Evolutionary conservation across 2,888 invertebrate genomes (phyloP).

Genomic region (Apotomis betuletana): DNA sequence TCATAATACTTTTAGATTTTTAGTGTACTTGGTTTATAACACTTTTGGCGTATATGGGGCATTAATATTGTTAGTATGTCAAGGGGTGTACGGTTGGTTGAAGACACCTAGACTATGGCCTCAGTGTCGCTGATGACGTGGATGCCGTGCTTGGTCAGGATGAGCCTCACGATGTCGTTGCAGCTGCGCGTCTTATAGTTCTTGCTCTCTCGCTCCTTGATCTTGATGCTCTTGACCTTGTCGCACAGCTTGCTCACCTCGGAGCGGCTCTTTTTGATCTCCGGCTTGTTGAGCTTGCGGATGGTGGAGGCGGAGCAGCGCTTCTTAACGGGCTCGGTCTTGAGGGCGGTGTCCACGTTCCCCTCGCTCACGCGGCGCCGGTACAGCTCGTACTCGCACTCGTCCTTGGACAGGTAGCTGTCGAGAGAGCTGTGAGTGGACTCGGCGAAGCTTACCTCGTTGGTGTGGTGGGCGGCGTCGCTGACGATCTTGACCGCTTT

Average conservation of each 20-base stretch:
- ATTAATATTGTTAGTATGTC: too few relatives aligned
- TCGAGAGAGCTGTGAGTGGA: slow-evolving; percentile 77
- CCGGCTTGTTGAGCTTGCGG: slow-evolving; percentile 69
- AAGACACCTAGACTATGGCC: slow-evolving; percentile 83
- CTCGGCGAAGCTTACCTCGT: slow-evolving; percentile 72
- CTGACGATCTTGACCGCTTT: slow-evolving; percentile 89
- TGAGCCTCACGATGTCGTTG: slow-evolving; percentile 87
- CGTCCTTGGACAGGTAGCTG: slow-evolving; percentile 81
- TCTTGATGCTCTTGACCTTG: slow-evolving; percentile 74
- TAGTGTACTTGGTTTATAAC: too few relatives aligned
- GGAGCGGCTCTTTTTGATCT: slow-evolving; percentile 75
- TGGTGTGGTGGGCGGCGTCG: slow-evolving; percentile 72
- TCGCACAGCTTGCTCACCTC: slow-evolving; percentile 81
- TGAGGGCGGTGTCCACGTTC: slow-evolving; percentile 58
- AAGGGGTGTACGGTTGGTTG: too few relatives aligned
- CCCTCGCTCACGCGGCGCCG: slow-evolving; percentile 73
- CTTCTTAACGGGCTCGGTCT: slow-evolving; percentile 60
- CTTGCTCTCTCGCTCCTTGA: slow-evolving; percentile 66
- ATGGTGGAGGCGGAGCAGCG: slow-evolving; percentile 71
- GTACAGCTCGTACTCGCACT: slow-evolving; percentile 65
- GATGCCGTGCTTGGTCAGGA: slow-evolving; percentile 90
- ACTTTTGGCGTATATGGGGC: too few relatives aligned
- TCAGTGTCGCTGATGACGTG: slow-evolving; percentile 91
- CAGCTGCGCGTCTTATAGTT: slow-evolving; percentile 78
- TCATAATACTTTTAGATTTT: too few relatives aligned